These are phyloP conservation scores for Sterna hirundo DNA, from an alignment of 2,113 vertebrate genomes.

Conservation along the genomic window DNA sequence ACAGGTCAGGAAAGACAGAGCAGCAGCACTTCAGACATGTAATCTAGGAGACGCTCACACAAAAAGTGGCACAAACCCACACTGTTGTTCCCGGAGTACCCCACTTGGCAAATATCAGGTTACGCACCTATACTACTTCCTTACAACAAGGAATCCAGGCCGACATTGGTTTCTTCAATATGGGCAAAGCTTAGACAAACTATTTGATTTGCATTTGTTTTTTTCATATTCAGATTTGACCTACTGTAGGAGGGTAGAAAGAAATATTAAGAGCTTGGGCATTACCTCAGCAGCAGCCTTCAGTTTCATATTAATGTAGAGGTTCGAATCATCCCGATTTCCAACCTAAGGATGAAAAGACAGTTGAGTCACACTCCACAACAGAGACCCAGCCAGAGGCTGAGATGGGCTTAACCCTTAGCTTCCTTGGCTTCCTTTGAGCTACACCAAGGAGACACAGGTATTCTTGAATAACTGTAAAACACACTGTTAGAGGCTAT, in stretches of 20 bases:
- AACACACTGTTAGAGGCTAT: background rate
- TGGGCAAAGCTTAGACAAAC: background rate
- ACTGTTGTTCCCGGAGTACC: background rate
- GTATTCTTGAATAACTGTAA: background rate
- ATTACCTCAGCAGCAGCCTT: conserved; percentile 95
- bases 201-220: background rate
- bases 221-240: background rate
- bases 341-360: conserved; percentile 84
- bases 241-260: background rate
- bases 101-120: background rate
- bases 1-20: background rate
- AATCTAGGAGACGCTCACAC: background rate
- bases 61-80: background rate
- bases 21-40: background rate
- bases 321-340: conserved; percentile 93
- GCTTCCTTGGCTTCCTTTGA: background rate
- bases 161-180: background rate
- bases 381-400: background rate
- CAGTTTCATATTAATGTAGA: conserved; percentile 97
- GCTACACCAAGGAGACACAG: background rate
- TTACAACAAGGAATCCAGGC: background rate
- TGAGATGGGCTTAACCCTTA: background rate
- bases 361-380: background rate
- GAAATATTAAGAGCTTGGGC: background rate
- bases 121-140: background rate